phyloP scores from a whole-genome alignment of 2,113 vertebrate species.

The Nycticryphes semicollaris region DNA sequence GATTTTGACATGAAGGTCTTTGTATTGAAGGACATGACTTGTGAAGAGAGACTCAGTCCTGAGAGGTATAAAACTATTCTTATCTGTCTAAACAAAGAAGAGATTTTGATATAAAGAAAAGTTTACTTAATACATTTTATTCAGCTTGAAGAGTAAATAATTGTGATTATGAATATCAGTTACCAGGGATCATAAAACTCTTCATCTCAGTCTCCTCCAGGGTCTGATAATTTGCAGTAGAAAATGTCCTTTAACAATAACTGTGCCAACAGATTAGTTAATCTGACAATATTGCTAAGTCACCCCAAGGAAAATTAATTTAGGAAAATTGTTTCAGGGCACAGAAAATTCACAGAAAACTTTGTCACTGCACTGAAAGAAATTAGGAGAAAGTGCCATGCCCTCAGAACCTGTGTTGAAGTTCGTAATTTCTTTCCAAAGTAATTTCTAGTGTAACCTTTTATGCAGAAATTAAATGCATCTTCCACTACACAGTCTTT shows the following conservation, averaged over 20 bases:
- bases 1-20: conserved; percentile 45
- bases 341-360: not conserved
- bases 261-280: not conserved
- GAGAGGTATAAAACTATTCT: not conserved
- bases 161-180: conserved; percentile 40
- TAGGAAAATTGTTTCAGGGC: not conserved
- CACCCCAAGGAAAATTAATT: not conserved
- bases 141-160: conserved; percentile 35
- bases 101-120: conserved; percentile 43
- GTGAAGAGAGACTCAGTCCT: not conserved
- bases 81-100: conserved; percentile 17
- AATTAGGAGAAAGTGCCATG: not conserved
- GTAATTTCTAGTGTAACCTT: not conserved
- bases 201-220: not conserved
- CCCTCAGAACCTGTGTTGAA: not conserved
- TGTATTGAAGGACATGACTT: conserved; percentile 7
- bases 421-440: not conserved
- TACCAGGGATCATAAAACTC: conserved; percentile 21
- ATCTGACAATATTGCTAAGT: not conserved
- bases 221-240: not conserved
- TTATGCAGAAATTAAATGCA: not conserved
- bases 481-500: not conserved
- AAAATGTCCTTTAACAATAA: not conserved
- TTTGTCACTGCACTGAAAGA: not conserved
- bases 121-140: conserved; percentile 38